phyloP scores from a whole-genome alignment of 2,113 vertebrate species.

The Stercorarius parasiticus region DNA sequence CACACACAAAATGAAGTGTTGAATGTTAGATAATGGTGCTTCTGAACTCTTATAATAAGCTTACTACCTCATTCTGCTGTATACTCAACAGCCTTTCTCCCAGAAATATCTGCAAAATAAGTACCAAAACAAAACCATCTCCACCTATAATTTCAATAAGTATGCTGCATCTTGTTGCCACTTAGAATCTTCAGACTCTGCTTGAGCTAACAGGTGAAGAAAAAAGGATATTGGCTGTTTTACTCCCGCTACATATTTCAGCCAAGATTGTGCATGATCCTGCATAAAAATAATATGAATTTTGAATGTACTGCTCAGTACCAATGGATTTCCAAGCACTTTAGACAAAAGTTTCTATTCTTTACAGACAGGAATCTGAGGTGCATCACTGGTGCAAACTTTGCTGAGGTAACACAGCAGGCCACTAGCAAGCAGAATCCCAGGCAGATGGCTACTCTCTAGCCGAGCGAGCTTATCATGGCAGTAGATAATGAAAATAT shows the following conservation, averaged over 20 bases:
- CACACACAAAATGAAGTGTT: not conserved
- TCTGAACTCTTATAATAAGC: not conserved
- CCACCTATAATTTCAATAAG: not conserved
- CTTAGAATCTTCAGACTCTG: not conserved
- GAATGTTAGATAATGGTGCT: not conserved
- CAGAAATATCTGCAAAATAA: not conserved
- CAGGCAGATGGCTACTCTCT: accelerated
- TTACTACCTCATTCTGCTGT: not conserved
- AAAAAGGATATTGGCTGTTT: not conserved
- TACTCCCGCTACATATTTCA: not conserved
- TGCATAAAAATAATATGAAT: not conserved
- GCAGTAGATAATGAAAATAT: not conserved
- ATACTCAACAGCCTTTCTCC: not conserved
- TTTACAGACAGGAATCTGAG: not conserved
- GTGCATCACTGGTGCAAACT: not conserved
- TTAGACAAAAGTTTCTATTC: not conserved
- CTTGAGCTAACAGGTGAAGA: not conserved
- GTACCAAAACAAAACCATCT: not conserved
- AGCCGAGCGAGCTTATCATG: not conserved
- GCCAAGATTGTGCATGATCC: not conserved
- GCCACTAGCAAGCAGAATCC: not conserved
- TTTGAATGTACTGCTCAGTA: not conserved
- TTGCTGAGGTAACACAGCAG: not conserved
- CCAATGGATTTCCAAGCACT: not conserved
- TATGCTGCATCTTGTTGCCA: not conserved